These are phyloP conservation scores for Halisarca cf. caerulea DNA, from an alignment of 37 sponge, comb jelly and placozoan species.

Conservation along the genomic window DNA sequence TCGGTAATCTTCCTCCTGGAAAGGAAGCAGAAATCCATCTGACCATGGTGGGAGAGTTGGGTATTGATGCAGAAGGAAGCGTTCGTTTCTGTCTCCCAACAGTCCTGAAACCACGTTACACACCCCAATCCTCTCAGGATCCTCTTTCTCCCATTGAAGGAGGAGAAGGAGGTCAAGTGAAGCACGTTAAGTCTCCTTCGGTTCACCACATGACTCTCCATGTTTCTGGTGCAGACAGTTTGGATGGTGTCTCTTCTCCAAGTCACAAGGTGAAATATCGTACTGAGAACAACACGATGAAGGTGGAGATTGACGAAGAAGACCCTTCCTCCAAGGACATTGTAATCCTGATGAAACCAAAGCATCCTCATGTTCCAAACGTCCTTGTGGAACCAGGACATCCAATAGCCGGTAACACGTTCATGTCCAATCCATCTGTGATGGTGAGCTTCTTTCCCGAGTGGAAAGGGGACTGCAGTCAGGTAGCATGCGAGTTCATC, in stretches of 20 bases:
- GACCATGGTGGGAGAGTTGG: slow-evolving; percentile 62
- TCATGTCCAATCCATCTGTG: no score
- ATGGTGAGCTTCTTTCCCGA: slow-evolving; percentile 66
- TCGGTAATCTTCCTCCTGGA: slow-evolving; percentile 74
- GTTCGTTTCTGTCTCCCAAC: slow-evolving; percentile 55
- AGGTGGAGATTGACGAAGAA: slow-evolving; percentile 18
- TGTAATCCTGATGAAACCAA: slow-evolving; percentile 36
- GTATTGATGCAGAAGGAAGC: slow-evolving; percentile 16
- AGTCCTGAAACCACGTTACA: slow-evolving; percentile 48
- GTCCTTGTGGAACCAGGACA: slow-evolving; percentile 43
- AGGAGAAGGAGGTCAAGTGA: not conserved
- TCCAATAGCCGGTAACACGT: no score
- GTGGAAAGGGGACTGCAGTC: slow-evolving; percentile 24
- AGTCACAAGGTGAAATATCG: slow-evolving; percentile 29
- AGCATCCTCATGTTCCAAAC: slow-evolving; percentile 44
- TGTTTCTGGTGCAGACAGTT: not conserved
- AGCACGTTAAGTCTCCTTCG: slow-evolving; percentile 14
- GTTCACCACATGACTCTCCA: slow-evolving; percentile 25
- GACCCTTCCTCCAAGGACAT: slow-evolving; percentile 28
- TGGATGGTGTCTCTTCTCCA: slow-evolving; percentile 39
- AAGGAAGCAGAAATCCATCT: slow-evolving; percentile 59
- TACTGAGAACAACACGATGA: not conserved
- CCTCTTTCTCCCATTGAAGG: not conserved
- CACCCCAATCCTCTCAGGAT: slow-evolving; percentile 8
- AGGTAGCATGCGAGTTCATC: slow-evolving; percentile 64